phyloP scores from a whole-genome alignment of 2,888 invertebrate species.

The Piscicola geometra region DNA sequence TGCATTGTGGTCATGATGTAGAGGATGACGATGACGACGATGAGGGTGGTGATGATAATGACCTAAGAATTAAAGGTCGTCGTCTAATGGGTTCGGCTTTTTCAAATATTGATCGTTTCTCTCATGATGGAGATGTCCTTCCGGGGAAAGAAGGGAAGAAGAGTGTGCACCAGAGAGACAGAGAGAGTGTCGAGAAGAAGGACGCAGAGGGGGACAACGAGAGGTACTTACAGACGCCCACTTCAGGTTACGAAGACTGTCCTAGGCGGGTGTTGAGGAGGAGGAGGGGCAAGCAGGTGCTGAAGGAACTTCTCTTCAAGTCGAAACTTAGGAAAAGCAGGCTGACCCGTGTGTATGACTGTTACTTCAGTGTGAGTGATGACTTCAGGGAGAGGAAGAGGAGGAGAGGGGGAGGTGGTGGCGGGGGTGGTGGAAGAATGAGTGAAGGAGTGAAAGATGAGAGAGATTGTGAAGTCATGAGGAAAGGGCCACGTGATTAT shows the following conservation, averaged over 20 bases:
- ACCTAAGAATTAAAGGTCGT: neutral
- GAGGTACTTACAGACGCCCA: neutral
- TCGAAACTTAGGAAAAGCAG: neutral
- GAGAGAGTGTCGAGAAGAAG: neutral
- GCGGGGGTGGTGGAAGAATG: too few species aligned
- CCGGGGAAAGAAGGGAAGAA: neutral
- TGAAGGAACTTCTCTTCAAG: neutral
- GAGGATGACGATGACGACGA: neutral
- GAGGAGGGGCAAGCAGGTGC: neutral
- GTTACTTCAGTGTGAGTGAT: too few species aligned
- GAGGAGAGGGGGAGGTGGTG: too few species aligned
- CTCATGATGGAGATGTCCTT: neutral
- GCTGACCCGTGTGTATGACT: too few species aligned
- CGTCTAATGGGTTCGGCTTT: neutral
- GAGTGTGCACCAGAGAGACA: neutral
- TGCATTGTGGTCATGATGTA: neutral
- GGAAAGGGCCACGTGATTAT: too few species aligned
- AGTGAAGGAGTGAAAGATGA: too few species aligned
- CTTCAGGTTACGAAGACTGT: neutral
- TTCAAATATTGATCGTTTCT: too few species aligned
- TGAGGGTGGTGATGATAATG: neutral
- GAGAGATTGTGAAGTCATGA: too few species aligned
- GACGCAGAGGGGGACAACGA: too few species aligned
- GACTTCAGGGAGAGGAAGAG: too few species aligned
- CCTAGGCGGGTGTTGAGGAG: neutral